Evolutionary conservation across 2,113 vertebrate species (phyloP), one percentile per base, ranked within the genome.

Genomic region (Clupea harengus): DNA sequence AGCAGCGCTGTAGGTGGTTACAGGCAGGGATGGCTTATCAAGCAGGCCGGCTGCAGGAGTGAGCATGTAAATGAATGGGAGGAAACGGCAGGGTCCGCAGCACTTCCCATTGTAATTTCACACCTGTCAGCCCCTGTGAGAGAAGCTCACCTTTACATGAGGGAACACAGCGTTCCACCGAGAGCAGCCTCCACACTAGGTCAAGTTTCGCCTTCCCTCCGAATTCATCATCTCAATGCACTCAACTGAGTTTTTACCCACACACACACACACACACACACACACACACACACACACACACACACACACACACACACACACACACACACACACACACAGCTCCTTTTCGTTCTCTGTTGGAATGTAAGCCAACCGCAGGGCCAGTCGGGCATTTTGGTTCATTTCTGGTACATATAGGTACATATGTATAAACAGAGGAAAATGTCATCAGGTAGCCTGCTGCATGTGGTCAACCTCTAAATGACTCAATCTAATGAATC

Each of bases 51-150:
- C 28, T 50, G 83, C 39, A 84, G 85, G 83, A 2, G 22, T 82
- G 52, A 83, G 89, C 64, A 86, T 89, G 90, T 86, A 93, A 94
- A 95, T 95, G 93, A 94, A 93, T 91, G 90, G 92, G 92, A 89
- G 90, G 93, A 93, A 93, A 93, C 92, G 92, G 92, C 90, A 93
- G 89, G 89, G 90, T 91, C 92, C 92, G 91, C 92, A 90, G 89
- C 90, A 87, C 91, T 93, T 94, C 91, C 93, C 87, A 92, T 92
- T 87, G 94, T 94, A 95, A 95, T 95, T 95, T 95, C 93, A 95
- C 94, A 95, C 92, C 91, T 94, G 93, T 95, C 94, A 94, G 92
- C 94, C 91, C 91, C 89, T 45, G 90, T 94, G 93, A 94, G 89
- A 90, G 93, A 92, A 95, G 89, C 93, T 94, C 94, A 95, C 94